A percentile compares a stretch with the other conserved stretches of the same genome.
Conservation (phyloP, 2,113 vertebrate species). For the Varanus komodoensis region DNA sequence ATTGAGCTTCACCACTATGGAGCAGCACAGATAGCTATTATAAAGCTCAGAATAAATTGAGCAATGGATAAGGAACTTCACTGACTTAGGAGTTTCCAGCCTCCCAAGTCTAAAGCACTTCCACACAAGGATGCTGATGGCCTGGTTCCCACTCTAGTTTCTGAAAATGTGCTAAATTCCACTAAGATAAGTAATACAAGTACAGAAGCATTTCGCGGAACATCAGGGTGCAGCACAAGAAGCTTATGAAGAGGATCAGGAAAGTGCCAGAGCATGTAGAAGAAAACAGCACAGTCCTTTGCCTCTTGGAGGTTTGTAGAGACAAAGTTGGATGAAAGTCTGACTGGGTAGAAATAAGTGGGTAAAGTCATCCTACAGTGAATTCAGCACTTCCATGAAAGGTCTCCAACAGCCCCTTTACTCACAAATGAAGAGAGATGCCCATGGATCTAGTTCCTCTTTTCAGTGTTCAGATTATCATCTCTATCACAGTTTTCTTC, state of each 20-base stretch:
- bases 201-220: neutral
- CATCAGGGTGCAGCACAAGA: neutral
- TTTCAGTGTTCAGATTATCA: conserved; percentile 53
- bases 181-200: neutral
- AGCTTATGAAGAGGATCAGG: neutral
- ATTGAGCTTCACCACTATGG: too few relatives aligned
- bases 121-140: neutral
- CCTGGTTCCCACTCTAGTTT: neutral
- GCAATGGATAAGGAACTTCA: too few relatives aligned
- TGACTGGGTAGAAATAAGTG: neutral
- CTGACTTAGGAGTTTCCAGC: too few relatives aligned
- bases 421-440: neutral
- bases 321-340: neutral
- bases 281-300: neutral
- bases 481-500: conserved; percentile 63
- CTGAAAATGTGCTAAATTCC: neutral
- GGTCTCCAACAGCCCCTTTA: neutral
- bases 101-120: neutral
- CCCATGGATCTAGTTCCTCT: neutral
- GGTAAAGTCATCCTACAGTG: neutral
- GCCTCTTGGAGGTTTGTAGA: neutral
- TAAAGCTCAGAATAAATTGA: too few relatives aligned
- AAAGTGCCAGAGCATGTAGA: neutral
- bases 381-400: neutral
- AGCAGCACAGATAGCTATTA: too few relatives aligned